phyloP scores from a whole-genome alignment of 1,140 invertebrate species.

The Anoplophora glabripennis region DNA sequence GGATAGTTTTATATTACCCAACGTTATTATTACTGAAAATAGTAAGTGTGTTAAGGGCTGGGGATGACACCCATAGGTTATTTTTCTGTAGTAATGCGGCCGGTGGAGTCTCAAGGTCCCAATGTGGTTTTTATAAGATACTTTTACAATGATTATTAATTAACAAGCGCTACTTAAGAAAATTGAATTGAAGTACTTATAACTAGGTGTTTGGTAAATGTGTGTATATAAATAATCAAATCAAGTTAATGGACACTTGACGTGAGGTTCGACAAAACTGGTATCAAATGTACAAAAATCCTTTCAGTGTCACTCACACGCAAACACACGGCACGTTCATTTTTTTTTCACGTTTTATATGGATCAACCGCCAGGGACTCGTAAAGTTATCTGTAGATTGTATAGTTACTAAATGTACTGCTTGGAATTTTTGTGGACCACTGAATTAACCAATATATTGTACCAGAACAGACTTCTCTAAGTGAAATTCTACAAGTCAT shows the following conservation, averaged over 20 bases:
- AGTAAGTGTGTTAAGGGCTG: background rate
- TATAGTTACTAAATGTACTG: background rate
- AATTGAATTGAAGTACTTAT: constrained; percentile 20
- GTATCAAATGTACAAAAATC: constrained; percentile 1
- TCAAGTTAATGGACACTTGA: constrained; percentile 12
- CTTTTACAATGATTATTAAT: constrained; percentile 19
- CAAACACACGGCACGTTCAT: background rate
- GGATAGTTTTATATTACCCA: background rate
- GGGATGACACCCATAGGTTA: background rate
- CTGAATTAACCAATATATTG: background rate
- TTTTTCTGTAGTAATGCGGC: too few relatives aligned
- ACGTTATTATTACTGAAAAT: background rate
- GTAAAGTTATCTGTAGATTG: background rate
- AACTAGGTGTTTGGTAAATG: constrained; percentile 26
- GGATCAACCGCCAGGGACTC: background rate
- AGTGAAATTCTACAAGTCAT: background rate
- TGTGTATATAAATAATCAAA: constrained; percentile 24
- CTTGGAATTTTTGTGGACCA: constrained; percentile 10
- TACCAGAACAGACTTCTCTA: background rate
- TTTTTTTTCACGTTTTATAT: background rate
- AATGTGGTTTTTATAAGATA: background rate
- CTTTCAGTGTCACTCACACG: too few relatives aligned
- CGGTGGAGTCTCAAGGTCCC: background rate
- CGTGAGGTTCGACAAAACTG: constrained; percentile 1
- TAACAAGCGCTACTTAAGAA: constrained; percentile 23